Base-by-base conservation (phyloP, 1,140 invertebrate species). In the Tachypleus tridentatus region DNA sequence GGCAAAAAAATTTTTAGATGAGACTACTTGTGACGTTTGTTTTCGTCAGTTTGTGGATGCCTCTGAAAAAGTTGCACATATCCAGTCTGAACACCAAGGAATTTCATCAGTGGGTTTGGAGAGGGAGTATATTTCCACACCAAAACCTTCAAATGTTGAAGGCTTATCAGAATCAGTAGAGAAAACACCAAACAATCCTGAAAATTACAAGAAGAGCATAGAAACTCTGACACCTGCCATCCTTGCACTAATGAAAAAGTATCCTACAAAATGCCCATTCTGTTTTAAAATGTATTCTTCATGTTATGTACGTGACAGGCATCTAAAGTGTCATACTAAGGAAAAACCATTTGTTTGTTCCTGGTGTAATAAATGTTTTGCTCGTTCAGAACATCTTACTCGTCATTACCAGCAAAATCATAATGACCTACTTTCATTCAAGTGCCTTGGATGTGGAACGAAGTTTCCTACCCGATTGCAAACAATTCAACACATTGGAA, bases 21-120 rank as follows among this genome's bases (percentile, higher is more conserved):
- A 54, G n/a, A 65, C 59, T 29, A 66, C 67, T 48, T 69, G 67
- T 69, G 47, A 60, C 49, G 58, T 63, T 54, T 69, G 67, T 59
- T 64, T 62, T 48, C 60, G 63, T 57, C 59, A 58, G 48, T 68
- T 68, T 68, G 63, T 9, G 5, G 57, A 63, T 50, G 60, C 61
- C 49, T 52, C 11, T 3, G 49, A 49, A n/a, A 68, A 64, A 58
- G 11, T 51, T 8, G 60, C 64, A 50, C 67, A 68, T 57, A 49
- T 64, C 5, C 62, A 62, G 11, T 49, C 62, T 11, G 54, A 58
- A 11, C 67, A 68, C 58, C 6, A 53, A 8, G 58, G 11, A 8
- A 1, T 60, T 8, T 29, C 58, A 10, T 29, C 29, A 29, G 29
- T 29, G 29, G 11, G 11, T 10, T 11, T 57, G 10, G 10, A 57